Evolutionary conservation across 2,797 vertebrate genomes (phyloP).

Genomic region (Lepus oiostolus): DNA sequence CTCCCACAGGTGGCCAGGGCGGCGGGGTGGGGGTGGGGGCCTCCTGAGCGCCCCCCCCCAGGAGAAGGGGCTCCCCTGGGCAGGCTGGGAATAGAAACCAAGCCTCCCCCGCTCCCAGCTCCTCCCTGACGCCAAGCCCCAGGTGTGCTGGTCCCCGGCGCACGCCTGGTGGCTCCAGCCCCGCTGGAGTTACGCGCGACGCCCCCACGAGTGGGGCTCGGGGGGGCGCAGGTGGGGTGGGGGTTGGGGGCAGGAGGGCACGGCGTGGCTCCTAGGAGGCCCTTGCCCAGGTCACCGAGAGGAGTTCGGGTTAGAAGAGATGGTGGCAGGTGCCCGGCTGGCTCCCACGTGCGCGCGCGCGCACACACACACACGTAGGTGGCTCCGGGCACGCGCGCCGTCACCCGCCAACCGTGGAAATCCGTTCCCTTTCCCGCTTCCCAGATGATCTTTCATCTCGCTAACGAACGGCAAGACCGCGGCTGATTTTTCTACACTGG

Average conservation of each 20-base stretch:
- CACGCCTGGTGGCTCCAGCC: too few species aligned
- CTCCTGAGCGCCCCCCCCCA: neutral
- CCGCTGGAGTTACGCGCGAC: too few species aligned
- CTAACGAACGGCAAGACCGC: constrained; percentile 84
- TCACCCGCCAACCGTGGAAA: constrained; percentile 73
- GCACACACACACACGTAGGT: neutral
- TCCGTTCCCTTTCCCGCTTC: constrained; percentile 83
- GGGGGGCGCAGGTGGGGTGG: neutral
- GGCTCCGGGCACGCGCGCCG: constrained; percentile 36
- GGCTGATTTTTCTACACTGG: too few species aligned
- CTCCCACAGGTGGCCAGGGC: neutral
- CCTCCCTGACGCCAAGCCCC: constrained; percentile 41
- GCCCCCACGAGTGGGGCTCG: neutral
- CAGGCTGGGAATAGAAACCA: constrained; percentile 69
- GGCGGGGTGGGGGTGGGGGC: neutral
- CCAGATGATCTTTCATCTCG: constrained; percentile 86
- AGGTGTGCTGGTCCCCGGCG: constrained; percentile 29
- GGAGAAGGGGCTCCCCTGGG: constrained; percentile 63
- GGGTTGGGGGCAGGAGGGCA: neutral
- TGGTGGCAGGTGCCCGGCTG: neutral
- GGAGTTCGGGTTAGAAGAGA: neutral
- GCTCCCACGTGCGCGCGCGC: neutral
- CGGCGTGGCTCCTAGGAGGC: too few species aligned
- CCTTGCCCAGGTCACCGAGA: neutral
- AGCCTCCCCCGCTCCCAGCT: neutral